Evolutionary conservation across 2,888 invertebrate genomes (phyloP).

Genomic region (Cosmorhoe ocellata): DNA sequence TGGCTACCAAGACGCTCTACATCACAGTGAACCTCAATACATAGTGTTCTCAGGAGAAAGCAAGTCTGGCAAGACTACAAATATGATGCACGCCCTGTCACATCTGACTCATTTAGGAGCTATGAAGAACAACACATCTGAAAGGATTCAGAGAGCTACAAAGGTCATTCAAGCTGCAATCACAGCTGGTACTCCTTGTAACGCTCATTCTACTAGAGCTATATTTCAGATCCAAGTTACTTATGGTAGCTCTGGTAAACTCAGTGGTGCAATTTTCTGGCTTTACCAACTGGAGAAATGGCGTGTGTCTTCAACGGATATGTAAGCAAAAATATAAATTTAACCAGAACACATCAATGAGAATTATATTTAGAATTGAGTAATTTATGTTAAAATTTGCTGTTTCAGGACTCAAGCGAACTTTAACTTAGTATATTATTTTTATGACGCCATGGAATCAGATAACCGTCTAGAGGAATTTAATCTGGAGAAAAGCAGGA

Average conservation of each 20-base stretch:
- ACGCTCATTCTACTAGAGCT: conserved; percentile 93
- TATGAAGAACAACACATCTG: conserved; percentile 85
- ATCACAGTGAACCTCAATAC: conserved; percentile 93
- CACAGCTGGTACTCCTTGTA: conserved; percentile 92
- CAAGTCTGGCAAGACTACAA: conserved; percentile 95
- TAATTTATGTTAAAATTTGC: too few species aligned
- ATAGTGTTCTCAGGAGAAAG: conserved; percentile 95
- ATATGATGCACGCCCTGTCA: conserved; percentile 88
- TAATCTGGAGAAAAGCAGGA: conserved; percentile 85
- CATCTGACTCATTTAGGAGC: conserved; percentile 92
- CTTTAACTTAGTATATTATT: conserved; percentile 94
- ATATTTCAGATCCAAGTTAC: conserved; percentile 91
- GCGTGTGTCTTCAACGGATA: conserved; percentile 90
- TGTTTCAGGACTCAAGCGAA: conserved; percentile 90
- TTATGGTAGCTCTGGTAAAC: conserved; percentile 91
- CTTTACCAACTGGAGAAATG: conserved; percentile 94
- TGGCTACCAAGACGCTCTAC: conserved; percentile 94
- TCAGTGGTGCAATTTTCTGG: conserved; percentile 94
- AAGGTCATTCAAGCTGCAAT: conserved; percentile 89
- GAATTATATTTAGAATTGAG: too few species aligned
- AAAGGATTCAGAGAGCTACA: conserved; percentile 85
- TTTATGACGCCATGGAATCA: conserved; percentile 91
- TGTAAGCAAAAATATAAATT: conserved; percentile 70
- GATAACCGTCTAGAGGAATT: conserved; percentile 86
- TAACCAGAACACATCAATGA: conserved; percentile 27